A percentile compares a stretch with the other conserved stretches of the same genome.
These are phyloP conservation scores for Romanomermis culicivorax DNA, from an alignment of 2,888 invertebrate genomes.

Conservation along the genomic window DNA sequence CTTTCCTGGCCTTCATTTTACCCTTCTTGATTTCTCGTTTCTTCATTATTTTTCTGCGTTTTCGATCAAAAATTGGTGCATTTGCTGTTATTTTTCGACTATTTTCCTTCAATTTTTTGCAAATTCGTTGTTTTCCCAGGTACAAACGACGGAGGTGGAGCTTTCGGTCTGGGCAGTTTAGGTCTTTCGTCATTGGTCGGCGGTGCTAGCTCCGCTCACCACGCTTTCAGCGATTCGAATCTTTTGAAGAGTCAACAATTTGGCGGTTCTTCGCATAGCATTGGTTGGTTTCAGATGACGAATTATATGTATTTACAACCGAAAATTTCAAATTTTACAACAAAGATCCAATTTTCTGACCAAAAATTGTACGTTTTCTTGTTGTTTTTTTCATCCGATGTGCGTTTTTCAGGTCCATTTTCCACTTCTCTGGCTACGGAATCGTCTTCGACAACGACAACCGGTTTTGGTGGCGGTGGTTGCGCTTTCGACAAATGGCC, in stretches of 20 bases:
- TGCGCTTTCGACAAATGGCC: neutral
- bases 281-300: constrained; percentile 34
- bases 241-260: constrained; percentile 11
- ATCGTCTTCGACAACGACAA: neutral
- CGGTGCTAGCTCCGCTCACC: neutral
- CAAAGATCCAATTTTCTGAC: no score
- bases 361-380: no score
- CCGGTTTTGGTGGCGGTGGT: neutral
- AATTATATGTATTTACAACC: no score
- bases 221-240: constrained; percentile 16
- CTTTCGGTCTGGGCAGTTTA: neutral
- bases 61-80: no score
- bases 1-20: no score
- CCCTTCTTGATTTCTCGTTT: no score
- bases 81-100: no score
- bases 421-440: neutral
- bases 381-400: neutral
- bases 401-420: neutral
- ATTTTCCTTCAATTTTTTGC: no score
- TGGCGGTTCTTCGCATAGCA: constrained; percentile 45
- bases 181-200: neutral
- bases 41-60: no score
- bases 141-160: no score
- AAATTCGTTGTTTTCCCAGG: no score
- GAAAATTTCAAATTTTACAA: no score